Percentiles rank a stretch among this genome's conserved stretches.
phyloP scores from a whole-genome alignment of 2,797 vertebrate genomes.

The Rousettus madagascariensis region DNA sequence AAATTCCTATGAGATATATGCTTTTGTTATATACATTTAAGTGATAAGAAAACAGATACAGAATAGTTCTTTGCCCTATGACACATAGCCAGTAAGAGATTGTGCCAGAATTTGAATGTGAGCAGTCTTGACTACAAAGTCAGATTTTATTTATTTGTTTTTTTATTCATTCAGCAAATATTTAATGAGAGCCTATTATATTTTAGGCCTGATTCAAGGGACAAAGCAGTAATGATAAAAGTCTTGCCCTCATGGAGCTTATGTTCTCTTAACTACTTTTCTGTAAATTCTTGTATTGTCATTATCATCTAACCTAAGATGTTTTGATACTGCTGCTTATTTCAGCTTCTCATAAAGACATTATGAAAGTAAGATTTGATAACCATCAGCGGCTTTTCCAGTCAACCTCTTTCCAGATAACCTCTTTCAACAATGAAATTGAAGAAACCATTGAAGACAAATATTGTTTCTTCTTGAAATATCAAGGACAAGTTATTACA shows the following conservation, averaged over 20 bases:
- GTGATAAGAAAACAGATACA: conserved; percentile 5
- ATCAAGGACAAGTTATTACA: neutral
- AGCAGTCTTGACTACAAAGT: neutral
- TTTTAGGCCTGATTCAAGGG: neutral
- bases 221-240: neutral
- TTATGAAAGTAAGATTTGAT: neutral
- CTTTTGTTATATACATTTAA: neutral
- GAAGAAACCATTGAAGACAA: neutral
- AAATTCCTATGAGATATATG: neutral
- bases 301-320: neutral
- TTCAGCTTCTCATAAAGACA: conserved; percentile 2
- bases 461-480: neutral
- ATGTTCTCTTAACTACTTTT: neutral
- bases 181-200: neutral
- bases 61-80: neutral
- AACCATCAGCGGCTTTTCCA: neutral
- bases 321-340: neutral
- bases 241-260: neutral
- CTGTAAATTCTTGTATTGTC: neutral
- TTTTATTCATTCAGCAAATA: neutral
- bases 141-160: neutral
- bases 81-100: neutral
- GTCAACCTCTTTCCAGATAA: neutral
- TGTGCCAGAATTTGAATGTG: neutral
- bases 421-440: neutral